Percentiles rank a stretch among this genome's conserved stretches.
Evolutionary conservation across 1,140 invertebrate species (phyloP).

Genomic region (Diuraphis noxia): DNA sequence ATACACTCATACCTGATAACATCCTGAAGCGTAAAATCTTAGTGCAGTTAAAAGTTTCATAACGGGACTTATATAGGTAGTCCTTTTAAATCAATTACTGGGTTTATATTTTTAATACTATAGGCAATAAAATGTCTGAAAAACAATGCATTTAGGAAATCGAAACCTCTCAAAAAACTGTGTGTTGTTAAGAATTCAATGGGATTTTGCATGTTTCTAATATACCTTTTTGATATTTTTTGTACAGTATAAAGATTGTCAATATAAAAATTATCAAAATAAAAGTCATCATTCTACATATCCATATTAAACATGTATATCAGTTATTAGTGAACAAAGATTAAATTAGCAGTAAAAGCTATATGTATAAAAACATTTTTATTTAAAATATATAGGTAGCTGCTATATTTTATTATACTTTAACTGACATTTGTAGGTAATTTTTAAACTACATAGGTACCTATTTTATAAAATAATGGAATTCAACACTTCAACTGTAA

Average conservation of each 20-base stretch:
- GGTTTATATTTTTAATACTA: background rate
- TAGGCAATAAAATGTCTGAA: conserved; percentile 9
- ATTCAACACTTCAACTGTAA: too few relatives aligned
- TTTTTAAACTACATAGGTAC: too few relatives aligned
- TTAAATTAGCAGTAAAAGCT: too few relatives aligned
- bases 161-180: conserved; percentile 16
- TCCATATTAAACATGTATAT: background rate
- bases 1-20: conserved; percentile 9
- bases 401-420: too few relatives aligned
- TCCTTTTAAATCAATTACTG: background rate
- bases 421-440: too few relatives aligned
- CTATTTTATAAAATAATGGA: too few relatives aligned
- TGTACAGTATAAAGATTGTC: background rate
- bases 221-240: background rate
- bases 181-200: background rate
- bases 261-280: conserved; percentile 23
- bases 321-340: background rate
- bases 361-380: too few relatives aligned
- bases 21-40: conserved; percentile 14
- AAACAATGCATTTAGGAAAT: conserved; percentile 25
- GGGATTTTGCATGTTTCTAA: conserved; percentile 10
- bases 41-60: conserved; percentile 17
- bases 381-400: too few relatives aligned
- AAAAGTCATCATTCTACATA: background rate
- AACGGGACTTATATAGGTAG: conserved; percentile 19